Percentiles rank a stretch among this genome's conserved stretches.
Evolutionary conservation across 2,888 invertebrate species (phyloP).

Genomic region (Perdita meconis): DNA sequence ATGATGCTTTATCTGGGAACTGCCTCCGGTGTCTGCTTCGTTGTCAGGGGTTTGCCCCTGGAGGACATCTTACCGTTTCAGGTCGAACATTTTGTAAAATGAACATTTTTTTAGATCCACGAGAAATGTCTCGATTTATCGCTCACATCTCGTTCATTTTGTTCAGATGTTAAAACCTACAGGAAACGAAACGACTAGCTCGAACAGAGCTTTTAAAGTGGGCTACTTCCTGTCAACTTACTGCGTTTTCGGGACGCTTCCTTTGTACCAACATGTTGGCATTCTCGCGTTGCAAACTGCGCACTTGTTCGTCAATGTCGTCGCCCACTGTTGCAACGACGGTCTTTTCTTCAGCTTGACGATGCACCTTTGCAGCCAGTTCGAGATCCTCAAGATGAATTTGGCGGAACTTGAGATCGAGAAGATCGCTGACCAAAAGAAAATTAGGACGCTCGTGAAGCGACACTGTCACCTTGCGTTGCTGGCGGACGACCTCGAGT

Average conservation of each 20-base stretch:
- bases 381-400: constrained; percentile 72
- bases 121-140: background rate
- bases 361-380: constrained; percentile 80
- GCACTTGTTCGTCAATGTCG: constrained; percentile 52
- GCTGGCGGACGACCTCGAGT: constrained; percentile 49
- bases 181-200: background rate
- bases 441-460: constrained; percentile 35
- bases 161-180: background rate
- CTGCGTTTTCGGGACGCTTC: constrained; percentile 52
- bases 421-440: background rate
- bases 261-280: constrained; percentile 10
- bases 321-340: constrained; percentile 71
- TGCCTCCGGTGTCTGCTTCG: constrained; percentile 53
- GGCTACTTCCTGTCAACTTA: constrained; percentile 56
- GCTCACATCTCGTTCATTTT: background rate
- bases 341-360: constrained; percentile 76
- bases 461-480: constrained; percentile 52
- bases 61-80: constrained; percentile 25
- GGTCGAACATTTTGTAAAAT: constrained; percentile 9
- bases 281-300: constrained; percentile 44
- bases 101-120: background rate
- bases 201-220: background rate
- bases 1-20: constrained; percentile 60
- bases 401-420: constrained; percentile 42
- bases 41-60: constrained; percentile 48